Conservation (phyloP, 1,140 invertebrate species). For the Lepeophtheirus salmonis region DNA sequence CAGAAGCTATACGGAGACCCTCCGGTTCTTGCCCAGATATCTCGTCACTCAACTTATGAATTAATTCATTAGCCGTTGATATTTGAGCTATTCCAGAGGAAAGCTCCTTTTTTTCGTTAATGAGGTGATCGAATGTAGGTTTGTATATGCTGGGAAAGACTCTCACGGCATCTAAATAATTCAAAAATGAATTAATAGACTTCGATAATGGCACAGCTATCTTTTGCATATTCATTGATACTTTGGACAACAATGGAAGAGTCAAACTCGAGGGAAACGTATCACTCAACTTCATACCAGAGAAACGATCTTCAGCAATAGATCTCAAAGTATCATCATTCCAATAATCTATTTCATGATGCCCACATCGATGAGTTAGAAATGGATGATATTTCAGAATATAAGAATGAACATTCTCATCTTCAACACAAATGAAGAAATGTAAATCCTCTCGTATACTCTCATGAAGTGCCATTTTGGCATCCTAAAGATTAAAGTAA, state of each 20-base stretch:
- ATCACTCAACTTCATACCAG: not conserved
- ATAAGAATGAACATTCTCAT: not conserved
- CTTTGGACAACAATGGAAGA: not conserved
- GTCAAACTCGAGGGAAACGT: not conserved
- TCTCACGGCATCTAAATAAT: slow-evolving; percentile 7
- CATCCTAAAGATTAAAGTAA: not conserved
- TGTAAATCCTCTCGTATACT: not conserved
- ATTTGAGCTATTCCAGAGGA: slow-evolving; percentile 7
- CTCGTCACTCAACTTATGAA: slow-evolving; percentile 3
- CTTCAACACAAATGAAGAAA: not conserved
- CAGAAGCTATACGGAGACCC: not conserved
- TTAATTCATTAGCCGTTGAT: slow-evolving; percentile 1
- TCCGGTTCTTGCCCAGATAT: slow-evolving; percentile 6
- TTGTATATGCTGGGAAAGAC: slow-evolving; percentile 2
- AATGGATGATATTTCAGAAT: not conserved
- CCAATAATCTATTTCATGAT: slow-evolving; percentile 6
- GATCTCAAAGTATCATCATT: not conserved
- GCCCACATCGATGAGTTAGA: not conserved
- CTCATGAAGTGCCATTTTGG: not conserved
- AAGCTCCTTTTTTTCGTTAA: slow-evolving; percentile 2
- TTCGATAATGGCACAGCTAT: not conserved
- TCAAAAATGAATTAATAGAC: not conserved
- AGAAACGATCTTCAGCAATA: slow-evolving; percentile 7
- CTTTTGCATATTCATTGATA: not conserved
- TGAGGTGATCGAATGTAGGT: not conserved